A percentile compares a stretch with the other conserved stretches of the same genome.
Evolutionary conservation across 1,140 invertebrate species (phyloP).

Genomic region (Microplitis mediator): DNA sequence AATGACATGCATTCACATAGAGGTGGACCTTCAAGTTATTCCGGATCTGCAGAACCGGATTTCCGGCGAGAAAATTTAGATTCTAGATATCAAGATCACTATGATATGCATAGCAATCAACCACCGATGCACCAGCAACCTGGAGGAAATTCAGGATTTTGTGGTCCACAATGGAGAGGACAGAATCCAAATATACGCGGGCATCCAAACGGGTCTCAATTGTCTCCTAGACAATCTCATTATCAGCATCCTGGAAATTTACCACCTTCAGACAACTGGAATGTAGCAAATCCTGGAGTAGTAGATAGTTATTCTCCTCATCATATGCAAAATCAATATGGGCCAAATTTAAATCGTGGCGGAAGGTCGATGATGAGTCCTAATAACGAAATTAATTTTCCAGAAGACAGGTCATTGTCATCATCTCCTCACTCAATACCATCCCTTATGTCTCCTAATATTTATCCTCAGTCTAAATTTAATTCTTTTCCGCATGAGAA

Average conservation of each 20-base stretch:
- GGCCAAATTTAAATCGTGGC: conserved; percentile 27
- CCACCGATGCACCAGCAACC: conserved; percentile 19
- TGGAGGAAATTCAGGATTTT: conserved; percentile 14
- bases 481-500: conserved; percentile 34
- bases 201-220: conserved; percentile 3
- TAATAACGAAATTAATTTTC: conserved; percentile 24
- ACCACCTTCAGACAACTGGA: conserved; percentile 29
- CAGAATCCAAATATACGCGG: conserved; percentile 19
- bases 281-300: conserved; percentile 23
- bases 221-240: conserved; percentile 11
- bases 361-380: conserved; percentile 30
- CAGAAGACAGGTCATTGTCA: conserved; percentile 14
- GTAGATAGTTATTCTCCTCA: conserved; percentile 13
- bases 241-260: conserved; percentile 2
- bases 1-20: not conserved
- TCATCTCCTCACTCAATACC: conserved; percentile 12
- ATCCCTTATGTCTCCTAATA: conserved; percentile 16
- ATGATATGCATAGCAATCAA: conserved; percentile 13
- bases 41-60: not conserved
- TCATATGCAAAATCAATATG: conserved; percentile 22
- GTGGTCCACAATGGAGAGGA: conserved; percentile 20
- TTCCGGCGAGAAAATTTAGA: conserved; percentile 1
- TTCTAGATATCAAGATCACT: conserved; percentile 26
- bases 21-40: not conserved
- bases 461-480: conserved; percentile 32